Base-by-base conservation (phyloP, 2,113 vertebrate species). In the Neofelis nebulosa region DNA sequence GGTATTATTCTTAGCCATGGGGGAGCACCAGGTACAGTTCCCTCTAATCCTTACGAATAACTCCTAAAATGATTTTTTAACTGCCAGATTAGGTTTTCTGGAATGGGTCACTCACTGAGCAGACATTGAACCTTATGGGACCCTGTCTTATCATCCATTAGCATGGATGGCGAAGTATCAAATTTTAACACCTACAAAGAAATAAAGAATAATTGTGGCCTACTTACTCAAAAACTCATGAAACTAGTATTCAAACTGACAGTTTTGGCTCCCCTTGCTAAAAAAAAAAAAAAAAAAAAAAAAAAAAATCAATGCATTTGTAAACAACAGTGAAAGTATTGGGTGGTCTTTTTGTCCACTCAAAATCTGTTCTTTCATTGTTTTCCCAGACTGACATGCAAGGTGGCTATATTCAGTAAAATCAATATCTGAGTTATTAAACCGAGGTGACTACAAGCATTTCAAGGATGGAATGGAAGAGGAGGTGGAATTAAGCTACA, bases 361-460 rank as follows among this genome's bases (percentile, higher is more conserved):
- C 69, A 48, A 74, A 93, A 86, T 80, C 36, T 91, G 57, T 52
- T 57, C 31, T 63, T 92, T 57, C n/a, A 68, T n/a, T 91, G 55
- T 93, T 96, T 96, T 88, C 71, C 12, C 50, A 45, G 38, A 36
- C 76, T 73, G 57, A 81, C 5, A 78, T 76, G 38, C 48, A 82
- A 85, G 76, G 45, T 66, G 66, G 48, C 19, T 33, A 10, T 50
- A 57, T 61, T 71, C 85, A 61, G 74, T 38, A 92, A 91, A 97
- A 96, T 88, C 89, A 86, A 90, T 89, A 96, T 36, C 76, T 48
- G 38, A 74, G 66, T 82, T 90, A 86, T 86, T 92, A 76, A 74
- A 91, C 3, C 74, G 65, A 94, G 71, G 89, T 68, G 71, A 76
- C 33, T 69, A 48, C 8, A 76, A 84, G 79, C 65, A 85, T 21